A percentile compares a stretch with the other conserved stretches of the same genome.
phyloP scores from a whole-genome alignment of 2,797 vertebrate species.

The Oryzias sinensis region DNA sequence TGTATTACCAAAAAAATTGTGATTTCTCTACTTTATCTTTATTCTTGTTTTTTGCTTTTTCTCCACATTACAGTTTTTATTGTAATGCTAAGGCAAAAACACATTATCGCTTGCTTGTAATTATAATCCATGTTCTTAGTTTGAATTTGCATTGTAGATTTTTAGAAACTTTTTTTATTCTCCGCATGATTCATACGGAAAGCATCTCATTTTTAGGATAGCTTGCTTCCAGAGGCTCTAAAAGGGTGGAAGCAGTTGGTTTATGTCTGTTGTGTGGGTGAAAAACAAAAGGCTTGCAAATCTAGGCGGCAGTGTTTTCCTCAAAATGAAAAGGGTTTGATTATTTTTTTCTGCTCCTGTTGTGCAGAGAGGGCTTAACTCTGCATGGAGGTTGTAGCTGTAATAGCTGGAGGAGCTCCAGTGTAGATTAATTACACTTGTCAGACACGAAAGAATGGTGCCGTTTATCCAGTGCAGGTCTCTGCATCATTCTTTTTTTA shows the following conservation, averaged over 20 bases:
- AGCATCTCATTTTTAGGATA: conserved; percentile 9
- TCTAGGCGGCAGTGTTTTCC: conserved; percentile 29
- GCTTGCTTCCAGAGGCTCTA: conserved; percentile 8
- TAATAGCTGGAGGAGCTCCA: conserved; percentile 49
- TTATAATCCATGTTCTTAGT: no score
- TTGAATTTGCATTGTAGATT: no score
- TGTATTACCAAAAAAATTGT: no score
- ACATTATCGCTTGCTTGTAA: no score
- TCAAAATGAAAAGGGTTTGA: conserved; percentile 49
- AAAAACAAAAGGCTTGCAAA: conserved; percentile 27
- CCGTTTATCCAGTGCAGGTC: conserved; percentile 28
- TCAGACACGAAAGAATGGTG: conserved; percentile 35
- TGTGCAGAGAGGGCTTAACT: conserved; percentile 41
- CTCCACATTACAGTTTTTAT: no score
- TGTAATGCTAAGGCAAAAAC: no score
- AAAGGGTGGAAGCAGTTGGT: background rate
- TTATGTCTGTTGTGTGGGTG: conserved; percentile 20
- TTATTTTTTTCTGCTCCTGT: conserved; percentile 42
- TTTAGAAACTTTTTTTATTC: no score
- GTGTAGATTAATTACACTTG: conserved; percentile 52
- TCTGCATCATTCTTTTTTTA: conserved; percentile 12
- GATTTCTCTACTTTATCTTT: no score
- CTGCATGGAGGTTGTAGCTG: conserved; percentile 41
- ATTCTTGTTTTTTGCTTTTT: no score
- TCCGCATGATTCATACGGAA: background rate